phyloP scores from a whole-genome alignment of 1,140 invertebrate genomes.

The Plectrocnemia conspersa region DNA sequence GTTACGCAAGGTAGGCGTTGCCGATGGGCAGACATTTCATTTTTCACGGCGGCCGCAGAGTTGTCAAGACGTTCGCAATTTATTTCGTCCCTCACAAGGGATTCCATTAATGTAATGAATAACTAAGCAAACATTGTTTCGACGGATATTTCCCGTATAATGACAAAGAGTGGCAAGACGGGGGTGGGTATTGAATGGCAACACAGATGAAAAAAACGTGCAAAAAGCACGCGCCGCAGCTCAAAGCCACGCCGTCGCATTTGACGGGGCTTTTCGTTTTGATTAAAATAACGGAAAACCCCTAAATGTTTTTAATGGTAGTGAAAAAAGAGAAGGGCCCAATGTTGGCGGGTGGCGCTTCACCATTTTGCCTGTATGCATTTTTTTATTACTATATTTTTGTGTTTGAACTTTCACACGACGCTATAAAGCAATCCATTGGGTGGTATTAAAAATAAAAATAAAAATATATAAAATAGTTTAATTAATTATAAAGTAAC shows the following conservation, averaged over 20 bases:
- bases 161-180: constrained; percentile 20
- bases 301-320: constrained; percentile 29
- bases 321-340: not conserved
- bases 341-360: not conserved
- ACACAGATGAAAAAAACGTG: constrained; percentile 25
- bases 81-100: constrained; percentile 20
- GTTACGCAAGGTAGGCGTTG: not conserved
- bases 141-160: constrained; percentile 30
- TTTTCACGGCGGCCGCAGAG: not conserved
- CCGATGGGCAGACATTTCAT: not conserved
- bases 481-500: not conserved
- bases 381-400: not conserved
- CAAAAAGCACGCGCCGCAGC: constrained; percentile 29
- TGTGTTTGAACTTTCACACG: not conserved
- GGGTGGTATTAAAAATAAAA: too few relatives aligned
- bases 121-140: constrained; percentile 34
- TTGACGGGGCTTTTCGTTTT: constrained; percentile 30
- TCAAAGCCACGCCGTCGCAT: constrained; percentile 21
- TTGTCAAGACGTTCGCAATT: constrained; percentile 12
- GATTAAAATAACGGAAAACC: constrained; percentile 32
- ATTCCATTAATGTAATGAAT: constrained; percentile 35
- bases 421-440: too few relatives aligned
- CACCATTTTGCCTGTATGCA: not conserved
- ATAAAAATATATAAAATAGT: too few relatives aligned
- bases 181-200: too few relatives aligned